phyloP scores from a whole-genome alignment of 1,140 invertebrate genomes.

The Melanaphis sacchari region DNA sequence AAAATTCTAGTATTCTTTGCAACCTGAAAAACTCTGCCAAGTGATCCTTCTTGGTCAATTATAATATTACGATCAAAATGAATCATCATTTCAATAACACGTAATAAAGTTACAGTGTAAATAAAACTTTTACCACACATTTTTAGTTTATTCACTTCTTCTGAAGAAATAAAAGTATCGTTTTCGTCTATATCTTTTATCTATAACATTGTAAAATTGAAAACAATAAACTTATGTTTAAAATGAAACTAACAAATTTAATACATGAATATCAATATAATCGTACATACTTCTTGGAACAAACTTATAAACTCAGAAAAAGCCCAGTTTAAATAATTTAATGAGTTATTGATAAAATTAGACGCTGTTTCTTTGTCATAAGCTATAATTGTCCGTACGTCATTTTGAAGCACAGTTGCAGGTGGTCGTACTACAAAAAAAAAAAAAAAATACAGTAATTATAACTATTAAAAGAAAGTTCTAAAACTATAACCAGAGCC shows the following conservation, averaged over 20 bases:
- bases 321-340: slow-evolving; percentile 36
- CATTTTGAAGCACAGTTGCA: slow-evolving; percentile 8
- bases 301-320: slow-evolving; percentile 47
- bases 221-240: neutral
- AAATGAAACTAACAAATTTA: neutral
- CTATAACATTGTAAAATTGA: neutral
- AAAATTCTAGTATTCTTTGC: neutral
- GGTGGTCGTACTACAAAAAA: slow-evolving; percentile 12
- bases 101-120: slow-evolving; percentile 37
- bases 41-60: slow-evolving; percentile 40
- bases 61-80: slow-evolving; percentile 27
- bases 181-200: neutral
- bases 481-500: neutral
- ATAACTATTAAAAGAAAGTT: neutral
- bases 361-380: neutral
- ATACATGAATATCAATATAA: neutral
- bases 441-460: neutral
- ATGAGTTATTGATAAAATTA: slow-evolving; percentile 25
- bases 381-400: neutral
- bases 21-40: slow-evolving; percentile 36
- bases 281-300: slow-evolving; percentile 27
- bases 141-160: neutral
- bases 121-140: neutral
- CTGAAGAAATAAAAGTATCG: neutral
- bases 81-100: slow-evolving; percentile 49